Evolutionary conservation across 2,888 invertebrate species (phyloP).

Genomic region (Drosophila fungiperda): DNA sequence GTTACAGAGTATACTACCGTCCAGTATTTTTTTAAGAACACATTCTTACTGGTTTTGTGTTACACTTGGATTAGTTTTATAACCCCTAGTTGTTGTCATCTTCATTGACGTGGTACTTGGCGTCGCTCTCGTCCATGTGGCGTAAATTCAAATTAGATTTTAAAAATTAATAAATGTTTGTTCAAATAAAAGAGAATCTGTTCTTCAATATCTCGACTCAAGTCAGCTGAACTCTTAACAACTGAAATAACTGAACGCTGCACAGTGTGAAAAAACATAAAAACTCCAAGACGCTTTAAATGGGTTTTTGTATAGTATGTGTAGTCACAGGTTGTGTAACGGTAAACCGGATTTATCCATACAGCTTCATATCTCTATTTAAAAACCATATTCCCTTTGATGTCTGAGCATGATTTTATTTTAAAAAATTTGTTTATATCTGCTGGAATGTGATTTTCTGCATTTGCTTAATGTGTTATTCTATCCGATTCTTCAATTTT

Average conservation of each 20-base stretch:
- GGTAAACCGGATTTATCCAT: slow-evolving; percentile 82
- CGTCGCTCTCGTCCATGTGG: slow-evolving; percentile 46
- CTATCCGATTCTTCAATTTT: slow-evolving; percentile 34
- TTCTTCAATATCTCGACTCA: slow-evolving; percentile 32
- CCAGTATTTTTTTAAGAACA: not conserved
- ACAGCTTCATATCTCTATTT: slow-evolving; percentile 22
- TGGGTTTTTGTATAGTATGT: slow-evolving; percentile 61
- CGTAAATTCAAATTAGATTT: slow-evolving; percentile 82
- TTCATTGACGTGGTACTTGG: slow-evolving; percentile 9
- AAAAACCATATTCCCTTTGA: not conserved
- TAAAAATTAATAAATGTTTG: slow-evolving; percentile 81
- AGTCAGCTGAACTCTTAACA: slow-evolving; percentile 9
- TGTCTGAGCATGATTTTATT: not conserved
- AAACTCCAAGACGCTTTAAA: slow-evolving; percentile 61
- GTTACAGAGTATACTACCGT: slow-evolving; percentile 11
- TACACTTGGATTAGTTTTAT: slow-evolving; percentile 65
- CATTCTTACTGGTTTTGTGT: slow-evolving; percentile 39
- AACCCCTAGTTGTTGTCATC: slow-evolving; percentile 37
- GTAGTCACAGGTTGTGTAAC: slow-evolving; percentile 80
- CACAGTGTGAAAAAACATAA: slow-evolving; percentile 40
- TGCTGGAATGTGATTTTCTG: slow-evolving; percentile 4
- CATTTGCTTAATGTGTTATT: slow-evolving; percentile 1
- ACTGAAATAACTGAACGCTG: slow-evolving; percentile 23
- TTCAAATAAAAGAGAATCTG: slow-evolving; percentile 68
- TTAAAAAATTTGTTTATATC: not conserved